Evolutionary conservation across 2,113 vertebrate genomes (phyloP), one percentile per base, ranked within the genome.

Genomic region (Theristicus caerulescens): DNA sequence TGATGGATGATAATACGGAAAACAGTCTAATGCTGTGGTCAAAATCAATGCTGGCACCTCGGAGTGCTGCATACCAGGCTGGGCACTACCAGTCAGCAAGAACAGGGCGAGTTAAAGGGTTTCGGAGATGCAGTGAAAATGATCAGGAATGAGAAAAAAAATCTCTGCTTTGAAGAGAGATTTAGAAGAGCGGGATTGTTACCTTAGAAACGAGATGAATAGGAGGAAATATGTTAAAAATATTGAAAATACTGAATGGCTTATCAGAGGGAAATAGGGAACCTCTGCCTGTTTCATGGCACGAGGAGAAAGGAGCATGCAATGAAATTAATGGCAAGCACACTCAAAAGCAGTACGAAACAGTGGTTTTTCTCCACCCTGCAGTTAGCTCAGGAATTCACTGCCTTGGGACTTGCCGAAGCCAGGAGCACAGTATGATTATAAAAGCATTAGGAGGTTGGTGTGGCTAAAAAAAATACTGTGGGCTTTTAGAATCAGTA

Each of bases 191-290:
- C 40, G 0, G 78, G 42, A 81, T 84, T 22, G 93, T 94, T 81
- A 84, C 93, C 93, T 93, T 96, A 93, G 95, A 93, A 92, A 94
- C 34, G 1, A 52, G 86, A 66, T 54, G 67, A 86, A 46, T 44
- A 34, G 69, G 62, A 90, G 67, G 82, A 76, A 92, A 81, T 72
- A 66, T 27, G 90, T 70, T 86, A 87, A 87, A 92, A 87, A 83
- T 71, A 58, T 67, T 90, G 73, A 29, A 86, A 93, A 62, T 84
- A 34, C 7, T 1, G 9, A 34, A 13, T 47, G 62, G 62, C 42
- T 80, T 69, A 14, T 57, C 24, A 22, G 85, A 52, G 58, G 73
- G 69, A 42, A 52, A 22, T 9, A 11, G 64, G 67, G 47, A 87
- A 57, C 78, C 62, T 87, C 90, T 57, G 62, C 47, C 47, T 59